Conservation (phyloP, 2,888 invertebrate species). For the Melinopterus prodromus region DNA sequence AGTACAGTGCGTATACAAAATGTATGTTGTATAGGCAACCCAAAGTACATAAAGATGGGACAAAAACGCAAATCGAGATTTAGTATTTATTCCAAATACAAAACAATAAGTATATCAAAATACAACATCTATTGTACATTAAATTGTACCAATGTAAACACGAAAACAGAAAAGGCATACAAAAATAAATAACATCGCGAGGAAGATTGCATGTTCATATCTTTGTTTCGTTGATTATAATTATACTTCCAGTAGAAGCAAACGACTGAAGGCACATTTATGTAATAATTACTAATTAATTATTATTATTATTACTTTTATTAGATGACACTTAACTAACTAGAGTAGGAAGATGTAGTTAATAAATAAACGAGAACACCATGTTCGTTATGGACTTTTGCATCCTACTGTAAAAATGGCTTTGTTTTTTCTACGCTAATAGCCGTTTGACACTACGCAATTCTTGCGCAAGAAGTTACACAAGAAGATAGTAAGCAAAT, state of each 20-base stretch:
- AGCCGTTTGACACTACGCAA: too few species aligned
- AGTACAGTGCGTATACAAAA: neutral
- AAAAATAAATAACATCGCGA: constrained; percentile 15
- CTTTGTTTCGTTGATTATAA: neutral
- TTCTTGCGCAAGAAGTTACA: too few species aligned
- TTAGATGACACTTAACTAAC: neutral
- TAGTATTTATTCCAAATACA: constrained; percentile 31
- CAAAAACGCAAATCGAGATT: constrained; percentile 6
- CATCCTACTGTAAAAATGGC: neutral
- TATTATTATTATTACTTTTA: too few species aligned
- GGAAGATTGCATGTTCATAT: neutral
- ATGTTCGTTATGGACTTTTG: neutral
- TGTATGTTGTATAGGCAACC: constrained; percentile 5
- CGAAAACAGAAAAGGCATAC: neutral
- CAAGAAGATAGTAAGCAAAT: too few species aligned
- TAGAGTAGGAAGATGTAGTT: neutral
- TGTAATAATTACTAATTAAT: neutral
- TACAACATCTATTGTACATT: constrained; percentile 23
- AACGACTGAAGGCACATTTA: neutral
- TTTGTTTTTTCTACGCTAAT: too few species aligned
- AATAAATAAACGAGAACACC: neutral
- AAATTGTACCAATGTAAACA: neutral
- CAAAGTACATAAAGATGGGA: neutral
- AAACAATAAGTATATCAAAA: constrained; percentile 29
- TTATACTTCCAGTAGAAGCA: neutral